Evolutionary conservation across 2,888 invertebrate species (phyloP), one percentile per base, ranked within the genome.

Genomic region (Cyaniris semiargus): DNA sequence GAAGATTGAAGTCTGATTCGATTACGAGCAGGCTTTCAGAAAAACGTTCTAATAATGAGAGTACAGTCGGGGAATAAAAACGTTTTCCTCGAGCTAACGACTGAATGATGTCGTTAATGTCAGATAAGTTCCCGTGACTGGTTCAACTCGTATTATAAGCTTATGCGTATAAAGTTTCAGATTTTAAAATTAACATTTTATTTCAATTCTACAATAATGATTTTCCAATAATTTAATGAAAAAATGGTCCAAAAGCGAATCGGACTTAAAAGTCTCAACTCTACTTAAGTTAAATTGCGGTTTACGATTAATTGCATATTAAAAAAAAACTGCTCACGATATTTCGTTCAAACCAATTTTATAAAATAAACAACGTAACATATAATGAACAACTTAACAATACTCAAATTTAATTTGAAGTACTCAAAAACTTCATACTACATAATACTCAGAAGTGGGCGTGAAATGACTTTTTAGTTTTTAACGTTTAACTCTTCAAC

Each of bases 1-100:
- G 82, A 80, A 85, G 85, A 86, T 85, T 83, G 83, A 82, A 84
- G 82, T 79, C 82, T 82, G 82, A 85, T 82, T 81, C 82, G 80
- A 85, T 86, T 83, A 83, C 77, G 75, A 53, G 66, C 48, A 74
- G 18, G 74, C 74, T 53, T 74, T 78, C 31, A 75, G 70, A 74
- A 74, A 75, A 23, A 75, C 75, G 70, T 44, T 75, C 58, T 56
- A 56, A 70, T 58, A 75, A 71, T 76, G 76, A 76, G 71, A 71
- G 58, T 53, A 74, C 74, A 76, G 76, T 56, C 56, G 71, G 34
- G 15, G 71, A 76, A 70, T 58, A 56, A 56, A 66, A 76, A 76
- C 60, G 60, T 76, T 27, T 76, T 44, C 48, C 74, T 53, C 15
- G 8, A 74, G 74, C 74, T 74, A 74, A 74, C 74, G 74, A 74